Conservation (phyloP, 2,888 invertebrate species). For the Rotaria magnacalcarata region DNA sequence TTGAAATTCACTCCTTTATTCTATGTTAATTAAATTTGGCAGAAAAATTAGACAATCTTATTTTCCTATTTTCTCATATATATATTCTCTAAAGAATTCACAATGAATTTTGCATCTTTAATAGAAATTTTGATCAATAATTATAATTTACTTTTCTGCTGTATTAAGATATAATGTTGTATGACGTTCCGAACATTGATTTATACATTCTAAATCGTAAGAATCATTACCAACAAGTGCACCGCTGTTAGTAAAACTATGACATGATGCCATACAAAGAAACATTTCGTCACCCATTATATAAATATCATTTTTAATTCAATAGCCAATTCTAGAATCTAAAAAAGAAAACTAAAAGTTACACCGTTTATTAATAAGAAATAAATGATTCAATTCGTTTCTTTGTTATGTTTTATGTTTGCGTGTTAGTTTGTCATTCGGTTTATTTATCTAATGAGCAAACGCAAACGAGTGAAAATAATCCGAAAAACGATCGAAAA, state of each 20-base stretch:
- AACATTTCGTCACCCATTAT: neutral
- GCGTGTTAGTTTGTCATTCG: too few relatives aligned
- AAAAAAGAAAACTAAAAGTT: neutral
- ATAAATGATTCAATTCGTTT: too few relatives aligned
- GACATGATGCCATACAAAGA: neutral
- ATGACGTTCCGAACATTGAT: neutral
- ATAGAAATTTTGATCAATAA: neutral
- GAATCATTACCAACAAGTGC: constrained; percentile 5
- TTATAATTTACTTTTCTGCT: neutral
- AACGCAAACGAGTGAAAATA: too few relatives aligned
- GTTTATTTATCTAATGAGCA: too few relatives aligned
- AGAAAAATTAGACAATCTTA: too few relatives aligned
- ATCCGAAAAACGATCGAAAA: too few relatives aligned
- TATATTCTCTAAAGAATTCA: neutral
- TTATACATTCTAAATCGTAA: constrained; percentile 10
- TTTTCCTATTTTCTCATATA: too few relatives aligned
- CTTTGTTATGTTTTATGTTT: too few relatives aligned
- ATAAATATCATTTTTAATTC: too few relatives aligned
- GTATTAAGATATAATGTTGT: neutral
- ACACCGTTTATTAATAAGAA: too few relatives aligned
- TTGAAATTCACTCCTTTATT: too few relatives aligned
- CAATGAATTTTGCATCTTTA: neutral
- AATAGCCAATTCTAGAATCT: neutral
- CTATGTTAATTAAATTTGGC: too few relatives aligned
- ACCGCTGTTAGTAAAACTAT: neutral